A percentile compares a stretch with the other conserved stretches of the same genome.
Conservation (phyloP, 1,140 invertebrate genomes). For the Physella acuta region DNA sequence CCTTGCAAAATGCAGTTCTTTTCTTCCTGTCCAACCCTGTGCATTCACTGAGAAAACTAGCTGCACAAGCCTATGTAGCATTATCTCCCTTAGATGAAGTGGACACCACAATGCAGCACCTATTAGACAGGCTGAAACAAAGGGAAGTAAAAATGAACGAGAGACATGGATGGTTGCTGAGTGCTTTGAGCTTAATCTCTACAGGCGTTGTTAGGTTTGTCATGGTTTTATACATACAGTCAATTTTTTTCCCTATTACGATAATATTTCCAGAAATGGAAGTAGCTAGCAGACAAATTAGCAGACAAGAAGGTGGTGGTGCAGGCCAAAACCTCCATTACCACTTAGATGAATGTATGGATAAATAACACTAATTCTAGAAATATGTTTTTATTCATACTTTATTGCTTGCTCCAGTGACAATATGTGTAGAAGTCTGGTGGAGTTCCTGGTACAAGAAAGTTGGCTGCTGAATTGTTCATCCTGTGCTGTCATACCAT, state of each 20-base stretch:
- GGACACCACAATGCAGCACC: conserved; percentile 13
- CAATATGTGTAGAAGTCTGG: not conserved
- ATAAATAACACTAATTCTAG: too few species aligned
- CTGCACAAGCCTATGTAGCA: conserved; percentile 42
- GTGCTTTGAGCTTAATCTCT: conserved; percentile 31
- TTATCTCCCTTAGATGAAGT: conserved; percentile 36
- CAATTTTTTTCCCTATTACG: too few species aligned
- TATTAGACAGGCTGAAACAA: conserved; percentile 14
- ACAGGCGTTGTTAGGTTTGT: conserved; percentile 21
- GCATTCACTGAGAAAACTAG: conserved; percentile 45
- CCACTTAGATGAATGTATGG: too few species aligned
- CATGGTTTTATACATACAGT: too few species aligned
- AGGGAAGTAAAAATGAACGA: conserved; percentile 14
- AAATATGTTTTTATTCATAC: too few species aligned
- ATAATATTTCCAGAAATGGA: too few species aligned
- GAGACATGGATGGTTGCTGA: conserved; percentile 30
- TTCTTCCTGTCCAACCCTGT: conserved; percentile 41
- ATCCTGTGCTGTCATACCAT: not conserved
- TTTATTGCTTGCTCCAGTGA: not conserved
- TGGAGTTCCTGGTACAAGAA: not conserved
- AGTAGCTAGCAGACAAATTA: too few species aligned
- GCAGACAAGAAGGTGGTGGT: too few species aligned
- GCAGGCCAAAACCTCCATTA: too few species aligned
- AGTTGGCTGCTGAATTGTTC: not conserved
- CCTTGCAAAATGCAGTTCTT: conserved; percentile 26